Percentiles rank a stretch among this genome's conserved stretches.
These are phyloP conservation scores for Cepaea hortensis DNA, from an alignment of 2,888 invertebrate species.

Conservation along the genomic window DNA sequence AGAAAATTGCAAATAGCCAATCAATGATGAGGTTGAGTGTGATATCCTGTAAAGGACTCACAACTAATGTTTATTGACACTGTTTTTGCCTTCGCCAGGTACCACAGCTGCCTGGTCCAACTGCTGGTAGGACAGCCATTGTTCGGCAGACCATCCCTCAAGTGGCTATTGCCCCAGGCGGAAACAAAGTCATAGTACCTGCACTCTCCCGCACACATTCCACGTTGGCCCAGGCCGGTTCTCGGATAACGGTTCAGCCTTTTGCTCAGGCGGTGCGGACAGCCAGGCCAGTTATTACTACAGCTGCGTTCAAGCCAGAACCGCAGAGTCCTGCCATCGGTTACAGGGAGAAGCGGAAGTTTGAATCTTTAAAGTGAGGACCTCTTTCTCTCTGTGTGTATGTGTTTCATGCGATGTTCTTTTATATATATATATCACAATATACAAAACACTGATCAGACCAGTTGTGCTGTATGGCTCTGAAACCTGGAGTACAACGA, in stretches of 20 bases:
- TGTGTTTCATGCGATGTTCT: too few species aligned
- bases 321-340: constrained; percentile 37
- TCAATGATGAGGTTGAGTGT: too few species aligned
- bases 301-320: constrained; percentile 45
- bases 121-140: constrained; percentile 35
- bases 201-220: constrained; percentile 24
- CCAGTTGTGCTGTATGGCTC: too few species aligned
- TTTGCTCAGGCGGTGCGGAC: constrained; percentile 13
- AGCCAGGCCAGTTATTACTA: constrained; percentile 48
- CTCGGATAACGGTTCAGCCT: constrained; percentile 14
- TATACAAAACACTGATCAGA: too few species aligned
- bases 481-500: too few species aligned
- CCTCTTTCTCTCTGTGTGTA: too few species aligned
- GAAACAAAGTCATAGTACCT: constrained; percentile 47
- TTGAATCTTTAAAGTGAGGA: constrained; percentile 71
- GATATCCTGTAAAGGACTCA: too few species aligned
- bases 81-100: not conserved
- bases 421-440: too few species aligned
- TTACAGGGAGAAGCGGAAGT: constrained; percentile 71
- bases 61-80: too few species aligned
- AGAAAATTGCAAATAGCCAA: too few species aligned
- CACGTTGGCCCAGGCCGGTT: not conserved
- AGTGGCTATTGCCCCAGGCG: constrained; percentile 42
- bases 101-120: constrained; percentile 34
- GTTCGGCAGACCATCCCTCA: constrained; percentile 30